phyloP scores from a whole-genome alignment of 2,113 vertebrate genomes.

The Mus pahari region DNA sequence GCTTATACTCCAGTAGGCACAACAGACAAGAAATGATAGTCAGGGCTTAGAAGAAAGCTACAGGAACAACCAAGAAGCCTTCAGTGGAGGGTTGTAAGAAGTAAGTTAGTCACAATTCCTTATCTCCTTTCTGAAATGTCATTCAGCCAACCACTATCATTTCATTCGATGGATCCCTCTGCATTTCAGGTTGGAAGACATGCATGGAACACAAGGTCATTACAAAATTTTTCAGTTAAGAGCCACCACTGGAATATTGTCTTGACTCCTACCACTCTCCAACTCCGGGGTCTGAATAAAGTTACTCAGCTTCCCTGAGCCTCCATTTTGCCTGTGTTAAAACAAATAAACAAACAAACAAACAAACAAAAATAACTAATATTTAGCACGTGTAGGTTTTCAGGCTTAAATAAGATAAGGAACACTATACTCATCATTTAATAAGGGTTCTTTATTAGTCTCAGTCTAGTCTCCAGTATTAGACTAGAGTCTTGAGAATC shows the following conservation, averaged over 20 bases:
- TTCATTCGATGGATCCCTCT: not conserved
- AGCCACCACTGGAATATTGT: not conserved
- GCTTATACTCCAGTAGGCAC: not conserved
- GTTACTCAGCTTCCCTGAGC: not conserved
- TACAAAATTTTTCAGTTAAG: not conserved
- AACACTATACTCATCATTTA: not conserved
- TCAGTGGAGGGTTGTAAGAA: not conserved
- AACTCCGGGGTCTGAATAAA: not conserved
- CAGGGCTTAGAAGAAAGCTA: not conserved
- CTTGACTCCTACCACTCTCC: no score
- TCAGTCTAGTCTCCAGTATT: not conserved
- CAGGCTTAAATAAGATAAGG: not conserved
- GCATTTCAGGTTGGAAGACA: not conserved
- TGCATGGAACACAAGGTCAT: not conserved
- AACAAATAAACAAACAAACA: not conserved
- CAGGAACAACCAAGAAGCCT: not conserved
- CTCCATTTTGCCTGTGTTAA: not conserved
- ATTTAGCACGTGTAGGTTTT: not conserved
- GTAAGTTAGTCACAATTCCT: not conserved
- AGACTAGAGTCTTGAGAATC: not conserved
- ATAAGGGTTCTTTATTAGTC: not conserved
- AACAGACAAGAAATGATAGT: not conserved
- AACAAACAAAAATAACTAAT: not conserved
- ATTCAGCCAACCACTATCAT: not conserved
- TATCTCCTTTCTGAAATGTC: not conserved